Percentiles rank a stretch among this genome's conserved stretches.
Conservation (phyloP, 2,113 vertebrate species). For the Zosterops pallidus region DNA sequence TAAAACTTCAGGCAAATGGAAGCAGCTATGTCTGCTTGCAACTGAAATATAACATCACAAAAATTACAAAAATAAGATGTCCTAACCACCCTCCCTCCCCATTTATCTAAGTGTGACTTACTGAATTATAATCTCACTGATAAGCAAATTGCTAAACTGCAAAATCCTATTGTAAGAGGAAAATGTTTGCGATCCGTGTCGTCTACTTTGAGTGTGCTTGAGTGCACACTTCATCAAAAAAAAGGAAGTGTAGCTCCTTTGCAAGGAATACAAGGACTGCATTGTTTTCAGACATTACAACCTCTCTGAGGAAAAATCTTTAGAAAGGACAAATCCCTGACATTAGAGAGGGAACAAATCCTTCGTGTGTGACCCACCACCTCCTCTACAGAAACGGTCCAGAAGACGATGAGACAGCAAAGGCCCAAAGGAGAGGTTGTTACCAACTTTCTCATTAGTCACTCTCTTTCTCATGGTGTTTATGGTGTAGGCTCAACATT, state of each 20-base stretch:
- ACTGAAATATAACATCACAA: not conserved
- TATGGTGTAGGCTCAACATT: not conserved
- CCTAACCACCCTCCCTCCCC: not conserved
- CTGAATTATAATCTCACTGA: not conserved
- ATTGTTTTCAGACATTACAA: not conserved
- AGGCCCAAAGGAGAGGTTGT: not conserved
- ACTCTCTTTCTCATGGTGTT: not conserved
- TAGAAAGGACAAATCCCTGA: not conserved
- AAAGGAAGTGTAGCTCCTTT: not conserved
- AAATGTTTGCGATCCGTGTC: fast-evolving
- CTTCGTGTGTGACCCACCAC: not conserved
- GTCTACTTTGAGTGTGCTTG: not conserved
- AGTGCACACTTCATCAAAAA: not conserved
- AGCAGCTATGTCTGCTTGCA: not conserved
- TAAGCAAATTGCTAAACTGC: not conserved
- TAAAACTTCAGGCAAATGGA: not conserved
- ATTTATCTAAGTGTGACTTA: not conserved
- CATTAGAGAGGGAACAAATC: not conserved
- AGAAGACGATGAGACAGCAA: not conserved
- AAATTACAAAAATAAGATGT: not conserved
- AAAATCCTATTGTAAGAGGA: not conserved
- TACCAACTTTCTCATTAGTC: not conserved
- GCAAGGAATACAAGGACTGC: not conserved
- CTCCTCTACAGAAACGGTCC: not conserved
- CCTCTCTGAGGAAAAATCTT: not conserved